Base-by-base conservation (phyloP, 23 tunicate genomes). In the Halocynthia aurantium region DNA sequence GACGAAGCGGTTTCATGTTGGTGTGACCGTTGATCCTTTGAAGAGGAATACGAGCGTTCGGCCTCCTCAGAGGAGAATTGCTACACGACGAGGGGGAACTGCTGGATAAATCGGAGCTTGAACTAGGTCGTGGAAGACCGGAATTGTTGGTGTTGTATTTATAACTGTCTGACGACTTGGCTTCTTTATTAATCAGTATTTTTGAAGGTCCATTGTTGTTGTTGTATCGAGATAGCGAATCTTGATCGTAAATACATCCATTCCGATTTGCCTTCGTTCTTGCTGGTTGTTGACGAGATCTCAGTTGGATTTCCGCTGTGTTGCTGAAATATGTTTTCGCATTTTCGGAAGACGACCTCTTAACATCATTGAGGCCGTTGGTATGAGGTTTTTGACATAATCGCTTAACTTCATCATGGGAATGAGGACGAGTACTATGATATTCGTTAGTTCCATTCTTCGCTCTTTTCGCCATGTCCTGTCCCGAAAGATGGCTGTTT, bases 201-300 rank as follows among this genome's bases (percentile, higher is more conserved):
- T 74, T 74, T 54, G 56, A 7, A 7, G 78, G 78, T 15, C 78
- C 78, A 49, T 74, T 74, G 78, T 74, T 74, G 21, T 74, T 74
- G 65, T 74, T 22, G 56, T 51, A 74, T 19, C 64, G 57, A 54
- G 56, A 51, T 15, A 22, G 64, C 62, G 78, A 49, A 9, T 15
- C 15, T 13, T 62, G 31, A 51, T 74, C 78, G 21, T 6, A 74
- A 15, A 74, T 64, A 54, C 64, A 44, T 1, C 65, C 78, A 56
- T 74, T 74, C 8, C 78, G 78, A 54, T 74, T 53, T 20, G 5
- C 78, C 8, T 44, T 53, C 22, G 19, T 54, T 54, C 57, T 55
- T 8, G 64, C 78, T 56, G 31, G n/a, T 74, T 54, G 55, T 0
- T 6, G 65, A 31, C 4, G 44, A 1, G 44, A 31, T 52, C 78